Conservation (phyloP, 2,113 vertebrate genomes). For the Fregetta grallaria region DNA sequence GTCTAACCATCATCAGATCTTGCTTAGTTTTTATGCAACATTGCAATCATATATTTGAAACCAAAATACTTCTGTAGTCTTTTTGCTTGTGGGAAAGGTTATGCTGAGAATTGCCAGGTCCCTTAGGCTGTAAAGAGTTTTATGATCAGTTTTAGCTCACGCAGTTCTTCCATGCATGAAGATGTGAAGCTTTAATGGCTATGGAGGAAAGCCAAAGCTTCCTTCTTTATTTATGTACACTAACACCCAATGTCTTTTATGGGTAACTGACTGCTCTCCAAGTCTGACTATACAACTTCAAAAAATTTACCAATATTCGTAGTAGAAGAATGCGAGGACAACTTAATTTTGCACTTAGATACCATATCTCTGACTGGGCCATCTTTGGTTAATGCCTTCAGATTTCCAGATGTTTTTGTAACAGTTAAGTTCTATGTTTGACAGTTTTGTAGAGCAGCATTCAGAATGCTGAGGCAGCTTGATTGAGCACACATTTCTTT, state of each 20-base stretch:
- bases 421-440: not conserved
- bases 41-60: slow-evolving; percentile 17
- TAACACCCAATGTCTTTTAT: not conserved
- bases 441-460: not conserved
- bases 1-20: not conserved
- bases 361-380: not conserved
- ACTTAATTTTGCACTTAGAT: not conserved
- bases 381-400: not conserved
- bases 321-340: not conserved
- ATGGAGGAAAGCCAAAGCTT: slow-evolving; percentile 36
- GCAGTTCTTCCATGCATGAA: slow-evolving; percentile 2
- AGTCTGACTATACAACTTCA: not conserved
- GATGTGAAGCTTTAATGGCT: not conserved
- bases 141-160: slow-evolving; percentile 23
- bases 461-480: not conserved
- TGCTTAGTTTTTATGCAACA: not conserved
- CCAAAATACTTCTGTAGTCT: not conserved
- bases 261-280: not conserved
- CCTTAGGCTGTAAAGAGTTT: slow-evolving; percentile 48
- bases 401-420: not conserved
- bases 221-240: not conserved
- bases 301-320: not conserved
- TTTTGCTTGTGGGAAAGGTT: slow-evolving; percentile 40
- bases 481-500: not conserved
- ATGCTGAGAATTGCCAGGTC: slow-evolving; percentile 37